These are phyloP conservation scores for Leucophora obtusa DNA, from an alignment of 2,888 invertebrate genomes.

Conservation along the genomic window DNA sequence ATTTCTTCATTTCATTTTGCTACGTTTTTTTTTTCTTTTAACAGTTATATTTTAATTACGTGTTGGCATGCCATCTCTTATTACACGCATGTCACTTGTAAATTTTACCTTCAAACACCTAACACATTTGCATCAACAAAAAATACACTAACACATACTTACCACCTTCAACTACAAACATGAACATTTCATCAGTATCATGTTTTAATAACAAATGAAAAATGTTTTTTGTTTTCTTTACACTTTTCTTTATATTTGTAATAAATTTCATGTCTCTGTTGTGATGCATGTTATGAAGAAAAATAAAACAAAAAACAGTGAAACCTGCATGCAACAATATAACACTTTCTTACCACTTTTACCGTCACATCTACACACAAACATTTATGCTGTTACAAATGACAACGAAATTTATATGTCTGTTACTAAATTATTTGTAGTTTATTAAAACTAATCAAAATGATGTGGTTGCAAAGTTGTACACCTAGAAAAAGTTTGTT, in stretches of 20 bases:
- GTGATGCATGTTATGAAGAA: conserved; percentile 20
- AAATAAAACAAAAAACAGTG: not conserved
- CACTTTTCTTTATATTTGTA: not conserved
- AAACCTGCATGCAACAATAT: conserved; percentile 44
- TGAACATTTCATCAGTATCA: conserved; percentile 39
- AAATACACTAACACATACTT: not conserved
- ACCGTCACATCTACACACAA: not conserved
- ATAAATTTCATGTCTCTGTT: conserved; percentile 36
- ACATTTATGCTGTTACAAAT: conserved; percentile 18
- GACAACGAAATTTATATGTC: conserved; percentile 38
- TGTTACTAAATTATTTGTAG: not conserved
- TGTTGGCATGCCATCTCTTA: conserved; percentile 39
- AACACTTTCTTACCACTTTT: conserved; percentile 34
- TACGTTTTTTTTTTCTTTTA: conserved; percentile 7
- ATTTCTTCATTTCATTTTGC: not conserved
- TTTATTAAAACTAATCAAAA: not conserved
- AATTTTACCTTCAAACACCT: conserved; percentile 16
- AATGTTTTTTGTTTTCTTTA: conserved; percentile 11
- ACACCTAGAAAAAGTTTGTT: not conserved
- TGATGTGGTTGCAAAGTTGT: not conserved
- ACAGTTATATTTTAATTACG: conserved; percentile 56
- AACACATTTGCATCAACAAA: not conserved
- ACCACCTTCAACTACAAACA: conserved; percentile 26
- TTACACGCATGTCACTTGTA: conserved; percentile 42
- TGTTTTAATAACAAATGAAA: conserved; percentile 20